Conservation (phyloP, 1,140 invertebrate species). For the Orius laevigatus region DNA sequence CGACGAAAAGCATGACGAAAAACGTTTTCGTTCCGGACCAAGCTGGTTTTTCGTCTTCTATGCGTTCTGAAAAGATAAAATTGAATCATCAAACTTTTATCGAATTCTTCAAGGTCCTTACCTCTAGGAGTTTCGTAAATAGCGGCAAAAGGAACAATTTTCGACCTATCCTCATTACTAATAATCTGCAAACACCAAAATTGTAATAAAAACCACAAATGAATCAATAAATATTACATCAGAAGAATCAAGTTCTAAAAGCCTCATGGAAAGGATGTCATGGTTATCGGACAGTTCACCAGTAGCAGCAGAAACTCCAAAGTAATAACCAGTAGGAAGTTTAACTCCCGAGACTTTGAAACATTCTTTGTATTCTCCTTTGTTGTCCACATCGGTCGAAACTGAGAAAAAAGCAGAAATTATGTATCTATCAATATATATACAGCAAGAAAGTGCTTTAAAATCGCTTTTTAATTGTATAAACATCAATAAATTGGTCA, state of each 20-base stretch:
- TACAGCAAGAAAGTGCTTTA: slow-evolving; percentile 1
- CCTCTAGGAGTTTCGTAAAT: slow-evolving; percentile 66
- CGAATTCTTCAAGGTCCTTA: slow-evolving; percentile 24
- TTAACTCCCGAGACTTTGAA: slow-evolving; percentile 76
- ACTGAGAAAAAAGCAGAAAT: slow-evolving; percentile 37
- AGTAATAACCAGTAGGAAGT: slow-evolving; percentile 88
- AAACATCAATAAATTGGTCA: background rate
- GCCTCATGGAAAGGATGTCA: slow-evolving; percentile 81
- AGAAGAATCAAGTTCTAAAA: slow-evolving; percentile 70
- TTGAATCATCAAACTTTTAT: background rate
- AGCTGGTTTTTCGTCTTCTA: slow-evolving; percentile 70
- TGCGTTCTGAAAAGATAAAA: slow-evolving; percentile 43
- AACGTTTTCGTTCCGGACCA: slow-evolving; percentile 80
- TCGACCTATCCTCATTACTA: slow-evolving; percentile 45
- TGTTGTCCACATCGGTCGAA: slow-evolving; percentile 78
- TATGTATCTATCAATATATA: slow-evolving; percentile 6
- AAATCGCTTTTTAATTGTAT: background rate
- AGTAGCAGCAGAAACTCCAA: slow-evolving; percentile 89
- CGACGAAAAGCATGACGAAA: slow-evolving; percentile 60
- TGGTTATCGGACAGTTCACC: slow-evolving; percentile 95
- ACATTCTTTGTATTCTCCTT: slow-evolving; percentile 87
- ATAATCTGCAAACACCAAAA: slow-evolving; percentile 33
- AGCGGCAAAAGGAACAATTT: slow-evolving; percentile 62
- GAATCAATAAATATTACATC: slow-evolving; percentile 33
- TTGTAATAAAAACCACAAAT: background rate